Evolutionary conservation across 2,797 vertebrate species (phyloP), one percentile per base, ranked within the genome.

Genomic region (Sebastes minor): DNA sequence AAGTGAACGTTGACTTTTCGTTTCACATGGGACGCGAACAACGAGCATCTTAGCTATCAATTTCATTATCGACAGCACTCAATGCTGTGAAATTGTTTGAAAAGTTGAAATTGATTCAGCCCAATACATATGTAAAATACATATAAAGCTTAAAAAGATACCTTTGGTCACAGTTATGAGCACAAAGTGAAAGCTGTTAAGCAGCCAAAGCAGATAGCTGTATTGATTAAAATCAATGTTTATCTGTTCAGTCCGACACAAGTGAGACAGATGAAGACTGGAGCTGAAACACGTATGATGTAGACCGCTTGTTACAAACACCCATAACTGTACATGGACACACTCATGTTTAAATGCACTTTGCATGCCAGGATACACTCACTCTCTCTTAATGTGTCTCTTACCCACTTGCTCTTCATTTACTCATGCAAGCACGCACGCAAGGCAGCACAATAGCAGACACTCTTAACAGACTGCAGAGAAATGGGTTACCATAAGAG

Each of bases 401-500:
- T 49, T 52, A 66, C 61, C 69, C 55, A 67, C 76, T 74, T 83
- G 81, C 23, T 80, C 78, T 80, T 82, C 35, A 80, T 80, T 84
- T 77, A 69, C 74, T 83, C 84, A 78, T 62, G 63, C 57, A 82
- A 66, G 46, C 82, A 79, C 8, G 32, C 82, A 78, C 11, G 33
- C 27, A 32, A 56, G 16, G 18, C 46, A 2, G 64, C 76, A 86
- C 83, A 83, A 69, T 55, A 57, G 71, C 77, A 89, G 88, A 86
- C 89, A 86, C 89, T 90, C 89, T 5, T 5, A 38, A 89, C 86
- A 92, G 83, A 84, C 88, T 74, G 70, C 49, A 64, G 81, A 68
- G 79, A 88, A 89, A 78, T 91, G 91, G 76, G 89, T 93, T 89
- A 87, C 77, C 56, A 53, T 92, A 93, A 93, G 91, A 92, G 85